These are phyloP conservation scores for Pocillopora meandrina DNA, from an alignment of 92 coral and sea anemone species.

Conservation along the genomic window DNA sequence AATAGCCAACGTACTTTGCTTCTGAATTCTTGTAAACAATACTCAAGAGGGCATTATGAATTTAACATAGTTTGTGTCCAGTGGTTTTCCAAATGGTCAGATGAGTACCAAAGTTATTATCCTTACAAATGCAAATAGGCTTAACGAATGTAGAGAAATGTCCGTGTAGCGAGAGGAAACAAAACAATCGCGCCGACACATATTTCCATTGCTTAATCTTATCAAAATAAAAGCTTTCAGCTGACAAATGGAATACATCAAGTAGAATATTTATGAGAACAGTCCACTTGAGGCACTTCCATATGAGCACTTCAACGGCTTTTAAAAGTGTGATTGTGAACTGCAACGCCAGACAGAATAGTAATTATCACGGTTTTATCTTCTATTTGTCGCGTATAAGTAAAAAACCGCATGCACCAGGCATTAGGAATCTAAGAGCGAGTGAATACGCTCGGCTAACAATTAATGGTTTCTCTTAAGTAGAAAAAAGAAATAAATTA, in stretches of 20 bases:
- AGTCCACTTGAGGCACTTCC: conserved; percentile 2
- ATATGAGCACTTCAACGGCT: not conserved
- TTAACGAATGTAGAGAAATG: not conserved
- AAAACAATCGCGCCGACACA: not conserved
- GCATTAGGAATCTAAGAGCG: not conserved
- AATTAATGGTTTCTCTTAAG: not conserved
- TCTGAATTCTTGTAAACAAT: conserved; percentile 23
- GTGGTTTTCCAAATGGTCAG: conserved; percentile 13
- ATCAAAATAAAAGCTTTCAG: conserved; percentile 10
- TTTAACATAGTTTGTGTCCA: conserved; percentile 34
- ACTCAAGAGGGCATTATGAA: conserved; percentile 44
- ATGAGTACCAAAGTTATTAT: conserved; percentile 17
- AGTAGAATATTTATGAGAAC: conserved; percentile 24
- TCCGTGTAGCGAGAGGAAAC: not conserved
- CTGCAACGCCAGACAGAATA: not conserved
- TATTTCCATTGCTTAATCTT: not conserved
- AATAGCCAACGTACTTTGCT: not conserved
- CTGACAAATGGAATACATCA: not conserved
- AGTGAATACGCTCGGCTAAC: not conserved
- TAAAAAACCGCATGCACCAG: not conserved
- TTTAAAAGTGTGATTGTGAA: not conserved
- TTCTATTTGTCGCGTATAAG: not conserved
- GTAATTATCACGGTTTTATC: too few relatives aligned
- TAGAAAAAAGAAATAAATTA: not conserved
- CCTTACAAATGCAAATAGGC: conserved; percentile 23